Conservation (phyloP, 1,140 invertebrate species). For the Diploscapter pachys region DNA sequence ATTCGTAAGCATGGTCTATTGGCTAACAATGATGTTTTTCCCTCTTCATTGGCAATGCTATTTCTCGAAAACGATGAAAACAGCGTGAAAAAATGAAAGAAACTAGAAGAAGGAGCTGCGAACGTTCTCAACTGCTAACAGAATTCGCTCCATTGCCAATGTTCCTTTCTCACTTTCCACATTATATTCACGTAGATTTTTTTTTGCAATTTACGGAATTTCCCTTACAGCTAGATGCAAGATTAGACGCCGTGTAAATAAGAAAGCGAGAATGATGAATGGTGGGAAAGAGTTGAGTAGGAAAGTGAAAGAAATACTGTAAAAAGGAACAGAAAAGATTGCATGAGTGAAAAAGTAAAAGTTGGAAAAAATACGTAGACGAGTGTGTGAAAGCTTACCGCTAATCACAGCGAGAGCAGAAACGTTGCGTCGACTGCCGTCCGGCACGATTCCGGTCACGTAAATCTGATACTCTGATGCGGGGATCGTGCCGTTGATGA, state of each 20-base stretch:
- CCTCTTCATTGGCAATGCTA: no score
- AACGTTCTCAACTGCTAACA: neutral
- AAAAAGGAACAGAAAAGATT: conserved; percentile 3
- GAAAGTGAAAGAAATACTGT: neutral
- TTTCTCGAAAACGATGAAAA: no score
- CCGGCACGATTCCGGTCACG: conserved; percentile 22
- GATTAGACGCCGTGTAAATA: neutral
- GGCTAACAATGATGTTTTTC: no score
- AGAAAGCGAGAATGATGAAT: neutral
- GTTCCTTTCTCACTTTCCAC: no score
- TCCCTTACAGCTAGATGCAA: neutral
- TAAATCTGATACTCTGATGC: conserved; percentile 31
- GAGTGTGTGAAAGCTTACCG: conserved; percentile 12
- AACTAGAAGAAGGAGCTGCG: neutral
- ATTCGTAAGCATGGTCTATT: conserved; percentile 5
- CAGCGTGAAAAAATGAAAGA: no score
- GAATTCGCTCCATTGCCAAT: no score
- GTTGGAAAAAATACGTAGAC: neutral
- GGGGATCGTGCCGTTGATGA: conserved; percentile 30
- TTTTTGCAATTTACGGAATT: neutral
- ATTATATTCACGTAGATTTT: neutral
- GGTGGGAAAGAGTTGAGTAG: neutral
- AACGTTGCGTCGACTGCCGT: conserved; percentile 28
- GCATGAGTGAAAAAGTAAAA: neutral
- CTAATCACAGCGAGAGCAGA: conserved; percentile 8